Base-by-base conservation (phyloP, 2,888 invertebrate genomes). In the Psylliodes chrysocephalus region DNA sequence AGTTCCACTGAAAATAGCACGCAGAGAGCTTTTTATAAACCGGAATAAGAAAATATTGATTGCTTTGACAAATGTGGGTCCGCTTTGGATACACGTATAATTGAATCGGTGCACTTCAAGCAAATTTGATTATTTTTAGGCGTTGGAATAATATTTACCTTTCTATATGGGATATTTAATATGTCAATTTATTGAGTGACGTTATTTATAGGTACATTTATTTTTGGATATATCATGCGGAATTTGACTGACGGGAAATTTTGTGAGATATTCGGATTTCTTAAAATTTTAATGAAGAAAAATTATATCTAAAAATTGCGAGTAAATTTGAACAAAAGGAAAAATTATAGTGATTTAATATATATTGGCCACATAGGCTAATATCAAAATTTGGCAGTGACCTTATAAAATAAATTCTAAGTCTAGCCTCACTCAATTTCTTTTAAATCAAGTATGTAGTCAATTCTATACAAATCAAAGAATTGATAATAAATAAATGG, bases 21-120 rank as follows among this genome's bases (percentile, higher is more conserved):
- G 40, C 44, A 15, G 38, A 54, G 28, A 15, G 28, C 60, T 63
- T 63, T 63, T 65, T 63, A 60, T 63, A 8, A 59, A 42, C 44
- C 25, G 53, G 42, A 47, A 57, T 57, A 65, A 57, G 59, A 63
- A 65, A 68, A 67, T 57, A 69, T 64, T 55, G 49, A 61, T 65
- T 71, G 69, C 67, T 69, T 70, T 70, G 69, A 70, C 71, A 70
- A 71, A 68, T 71, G 71, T 63, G 69, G 68, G 67, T 71, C 67
- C 67, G 68, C 64, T 71, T 59, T 57, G n/a, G 35, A 35, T 35
- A 8, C 33, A 33, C n/a, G 57, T 57, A 64, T 64, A 55, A 54
- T 57, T 64, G 51, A 64, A 60, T 62, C 47, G 54, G 52, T 61
- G 44, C 42, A 60, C 63, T 62, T 64, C 53, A 68, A 67, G 66